phyloP scores from a whole-genome alignment of 2,797 vertebrate genomes.

The Lutjanus argentimaculatus region DNA sequence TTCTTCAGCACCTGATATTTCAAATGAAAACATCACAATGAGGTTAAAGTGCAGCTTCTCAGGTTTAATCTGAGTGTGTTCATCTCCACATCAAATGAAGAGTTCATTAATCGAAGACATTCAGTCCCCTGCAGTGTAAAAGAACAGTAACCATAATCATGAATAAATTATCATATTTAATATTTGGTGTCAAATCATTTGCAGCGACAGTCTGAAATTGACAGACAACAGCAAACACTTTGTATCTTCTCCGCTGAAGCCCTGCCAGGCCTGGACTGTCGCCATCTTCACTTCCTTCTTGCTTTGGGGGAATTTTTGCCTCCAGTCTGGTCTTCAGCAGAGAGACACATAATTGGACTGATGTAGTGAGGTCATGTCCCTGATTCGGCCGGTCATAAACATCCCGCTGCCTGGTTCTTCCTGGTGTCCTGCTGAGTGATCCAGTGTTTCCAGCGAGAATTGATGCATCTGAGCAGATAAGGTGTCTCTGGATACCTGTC shows the following conservation, averaged over 20 bases:
- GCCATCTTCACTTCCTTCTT: conserved; percentile 12
- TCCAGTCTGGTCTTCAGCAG: background rate
- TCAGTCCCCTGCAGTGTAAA: background rate
- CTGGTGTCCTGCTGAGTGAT: background rate
- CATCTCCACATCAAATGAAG: background rate
- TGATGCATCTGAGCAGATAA: background rate
- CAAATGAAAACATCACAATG: background rate
- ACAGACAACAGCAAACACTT: background rate
- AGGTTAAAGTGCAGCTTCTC: background rate
- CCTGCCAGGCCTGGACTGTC: background rate
- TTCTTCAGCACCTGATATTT: background rate
- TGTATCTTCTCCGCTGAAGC: background rate
- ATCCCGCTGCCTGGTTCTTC: background rate
- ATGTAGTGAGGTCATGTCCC: conserved; percentile 23
- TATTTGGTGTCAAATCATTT: background rate
- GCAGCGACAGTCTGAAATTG: background rate
- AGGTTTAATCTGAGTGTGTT: background rate
- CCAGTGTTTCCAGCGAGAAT: background rate
- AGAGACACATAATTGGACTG: conserved; percentile 3
- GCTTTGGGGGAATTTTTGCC: background rate
- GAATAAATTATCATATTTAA: background rate
- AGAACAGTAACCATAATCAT: background rate
- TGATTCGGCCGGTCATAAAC: background rate
- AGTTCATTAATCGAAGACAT: background rate
- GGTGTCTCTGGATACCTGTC: background rate